A percentile compares a stretch with the other conserved stretches of the same genome.
These are phyloP conservation scores for Triplophysa bombifrons DNA, from an alignment of 2,797 vertebrate species.

Conservation along the genomic window DNA sequence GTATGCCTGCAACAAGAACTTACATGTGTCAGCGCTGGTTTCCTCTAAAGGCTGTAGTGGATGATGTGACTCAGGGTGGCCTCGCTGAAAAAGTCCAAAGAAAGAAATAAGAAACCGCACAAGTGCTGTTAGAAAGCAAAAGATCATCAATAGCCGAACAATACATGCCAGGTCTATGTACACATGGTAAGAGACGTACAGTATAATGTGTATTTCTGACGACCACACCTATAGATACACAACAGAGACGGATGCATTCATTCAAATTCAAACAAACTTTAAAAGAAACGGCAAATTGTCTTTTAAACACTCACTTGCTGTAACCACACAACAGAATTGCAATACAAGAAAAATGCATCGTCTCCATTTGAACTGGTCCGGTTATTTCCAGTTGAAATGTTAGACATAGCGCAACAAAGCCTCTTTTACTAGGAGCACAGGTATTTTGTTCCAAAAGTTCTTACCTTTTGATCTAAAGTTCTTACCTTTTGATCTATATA, in stretches of 20 bases:
- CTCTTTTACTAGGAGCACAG: too few relatives aligned
- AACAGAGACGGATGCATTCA: slow-evolving; percentile 23
- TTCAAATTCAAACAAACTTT: slow-evolving; percentile 9
- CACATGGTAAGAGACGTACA: slow-evolving; percentile 4
- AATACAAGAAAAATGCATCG: too few relatives aligned
- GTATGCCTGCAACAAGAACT: neutral
- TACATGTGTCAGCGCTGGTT: slow-evolving; percentile 17
- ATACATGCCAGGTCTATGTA: slow-evolving; percentile 30
- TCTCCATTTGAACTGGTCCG: too few relatives aligned
- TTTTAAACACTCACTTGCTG: neutral
- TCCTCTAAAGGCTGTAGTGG: neutral
- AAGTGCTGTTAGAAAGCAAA: neutral
- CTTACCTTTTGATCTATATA: too few relatives aligned
- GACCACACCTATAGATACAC: slow-evolving; percentile 31
- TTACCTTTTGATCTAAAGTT: too few relatives aligned
- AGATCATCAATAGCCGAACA: neutral
- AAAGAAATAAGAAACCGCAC: slow-evolving; percentile 14
- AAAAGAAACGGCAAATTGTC: neutral
- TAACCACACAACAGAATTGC: neutral
- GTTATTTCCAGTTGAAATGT: too few relatives aligned
- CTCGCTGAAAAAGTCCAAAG: slow-evolving; percentile 8
- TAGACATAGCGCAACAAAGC: too few relatives aligned
- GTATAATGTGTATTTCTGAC: neutral
- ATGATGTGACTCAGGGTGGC: slow-evolving; percentile 7
- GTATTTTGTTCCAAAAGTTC: too few relatives aligned